These are phyloP conservation scores for Brenthis hecate DNA, from an alignment of 2,888 invertebrate genomes.

Conservation along the genomic window DNA sequence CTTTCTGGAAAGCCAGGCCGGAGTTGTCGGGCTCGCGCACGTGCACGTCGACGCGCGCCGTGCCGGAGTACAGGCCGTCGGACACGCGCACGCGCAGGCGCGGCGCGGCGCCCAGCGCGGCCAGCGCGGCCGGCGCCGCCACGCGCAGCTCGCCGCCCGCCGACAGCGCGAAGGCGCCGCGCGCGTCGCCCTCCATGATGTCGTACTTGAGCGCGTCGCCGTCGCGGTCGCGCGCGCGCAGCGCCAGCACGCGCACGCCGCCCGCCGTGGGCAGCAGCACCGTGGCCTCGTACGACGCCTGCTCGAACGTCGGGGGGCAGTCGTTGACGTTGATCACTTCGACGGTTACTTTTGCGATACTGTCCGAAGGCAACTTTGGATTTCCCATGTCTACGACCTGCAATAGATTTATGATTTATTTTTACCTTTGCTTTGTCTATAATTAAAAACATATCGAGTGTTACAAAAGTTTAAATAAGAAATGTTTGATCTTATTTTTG, in stretches of 20 bases:
- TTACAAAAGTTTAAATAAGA: background rate
- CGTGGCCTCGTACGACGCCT: conserved; percentile 87
- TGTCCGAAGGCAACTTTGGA: conserved; percentile 90
- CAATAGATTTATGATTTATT: conserved; percentile 1
- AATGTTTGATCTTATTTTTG: background rate
- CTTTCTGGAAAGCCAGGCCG: conserved; percentile 91
- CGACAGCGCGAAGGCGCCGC: conserved; percentile 88
- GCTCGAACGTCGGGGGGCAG: conserved; percentile 91
- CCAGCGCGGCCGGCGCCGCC: conserved; percentile 74
- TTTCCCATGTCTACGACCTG: conserved; percentile 91
- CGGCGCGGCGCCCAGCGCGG: conserved; percentile 64
- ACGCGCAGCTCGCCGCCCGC: conserved; percentile 66
- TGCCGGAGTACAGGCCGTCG: conserved; percentile 91
- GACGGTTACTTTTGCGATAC: conserved; percentile 90
- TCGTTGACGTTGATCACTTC: conserved; percentile 93
- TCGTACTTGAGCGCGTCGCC: conserved; percentile 84
- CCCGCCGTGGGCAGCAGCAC: conserved; percentile 91
- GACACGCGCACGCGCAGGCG: conserved; percentile 91
- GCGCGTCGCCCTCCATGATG: conserved; percentile 91
- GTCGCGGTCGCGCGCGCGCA: conserved; percentile 86
- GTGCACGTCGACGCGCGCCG: conserved; percentile 74
- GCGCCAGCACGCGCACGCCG: conserved; percentile 87
- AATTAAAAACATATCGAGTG: too few species aligned
- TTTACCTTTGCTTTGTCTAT: too few species aligned
- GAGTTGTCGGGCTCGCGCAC: conserved; percentile 73